Base-by-base conservation (phyloP, 2,113 vertebrate species). In the Cyprinodon variegatus region DNA sequence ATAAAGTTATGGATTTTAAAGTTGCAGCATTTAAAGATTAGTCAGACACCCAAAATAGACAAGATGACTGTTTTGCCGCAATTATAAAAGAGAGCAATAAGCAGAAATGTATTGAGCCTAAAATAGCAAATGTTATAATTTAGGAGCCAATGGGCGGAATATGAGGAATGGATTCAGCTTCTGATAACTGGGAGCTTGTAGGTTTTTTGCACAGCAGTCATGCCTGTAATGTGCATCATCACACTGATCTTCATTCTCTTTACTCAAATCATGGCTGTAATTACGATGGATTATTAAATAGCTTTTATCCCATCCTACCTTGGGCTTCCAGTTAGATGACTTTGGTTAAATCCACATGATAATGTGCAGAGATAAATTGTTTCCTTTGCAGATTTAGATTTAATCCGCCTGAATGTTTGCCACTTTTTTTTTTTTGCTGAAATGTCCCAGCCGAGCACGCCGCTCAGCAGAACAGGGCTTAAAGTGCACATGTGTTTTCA, bases 291-390 rank as follows among this genome's bases (percentile, higher is more conserved):
- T 81, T 67, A 70, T 61, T 36, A 62, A 57, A 80, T 77, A 72
- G 65, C 36, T 83, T 74, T 82, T 61, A 63, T 61, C 46, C 22
- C 40, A 46, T 67, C 61, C 70, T 65, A 11, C 38, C 3, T 1
- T 57, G 4, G 65, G 59, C 62, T 68, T 86, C 87, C 88, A 84
- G 85, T 81, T 68, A 70, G 84, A 73, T 74, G 89, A 88, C 89
- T 89, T 88, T 75, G 74, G 9, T 65, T 72, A 70, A 77, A 84
- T 68, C 86, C 79, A 66, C 78, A 79, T 72, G 90, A 93, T 88
- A n/a, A 86, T 81, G 83, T 83, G 62, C 48, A 45, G 66, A 84
- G 88, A 92, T 90, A 89, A 90, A 90, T 80, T 86, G 91, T 92
- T 90, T 92, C 88, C 72, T 89, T 89, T 86, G 80, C 76, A 77